Percentiles rank a stretch among this genome's conserved stretches.
Evolutionary conservation across 2,113 vertebrate genomes (phyloP).

Genomic region (Todiramphus saurophagus): DNA sequence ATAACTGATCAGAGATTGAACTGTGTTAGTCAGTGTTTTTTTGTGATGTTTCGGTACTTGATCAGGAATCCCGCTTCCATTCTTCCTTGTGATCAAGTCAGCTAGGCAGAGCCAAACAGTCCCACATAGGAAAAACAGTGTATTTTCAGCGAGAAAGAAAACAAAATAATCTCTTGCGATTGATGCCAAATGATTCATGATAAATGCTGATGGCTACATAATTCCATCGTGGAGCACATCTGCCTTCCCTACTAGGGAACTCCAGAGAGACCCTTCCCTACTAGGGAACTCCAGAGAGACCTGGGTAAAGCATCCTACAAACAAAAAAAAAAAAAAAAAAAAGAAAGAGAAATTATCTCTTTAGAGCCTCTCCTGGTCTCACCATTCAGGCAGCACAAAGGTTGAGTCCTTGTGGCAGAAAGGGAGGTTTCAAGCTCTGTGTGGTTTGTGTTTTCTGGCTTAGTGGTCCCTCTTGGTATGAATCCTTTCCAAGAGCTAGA

Average conservation of each 20-base stretch:
- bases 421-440: not conserved
- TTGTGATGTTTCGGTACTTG: not conserved
- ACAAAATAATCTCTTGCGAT: not conserved
- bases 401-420: not conserved
- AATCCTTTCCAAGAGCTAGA: not conserved
- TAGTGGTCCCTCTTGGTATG: not conserved
- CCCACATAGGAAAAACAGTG: not conserved
- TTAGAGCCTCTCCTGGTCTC: not conserved
- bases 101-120: not conserved
- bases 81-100: not conserved
- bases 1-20: not conserved
- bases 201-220: not conserved
- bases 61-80: not conserved
- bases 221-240: not conserved
- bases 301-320: not conserved
- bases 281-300: not conserved
- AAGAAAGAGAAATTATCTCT: not conserved
- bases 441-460: not conserved
- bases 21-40: not conserved
- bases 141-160: not conserved
- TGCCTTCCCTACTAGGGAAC: not conserved
- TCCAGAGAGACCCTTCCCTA: not conserved
- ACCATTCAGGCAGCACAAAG: accelerated
- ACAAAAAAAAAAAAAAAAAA: not conserved
- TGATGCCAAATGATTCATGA: not conserved